These are phyloP conservation scores for Chaetura pelagica DNA, from an alignment of 2,113 vertebrate species.

Conservation along the genomic window DNA sequence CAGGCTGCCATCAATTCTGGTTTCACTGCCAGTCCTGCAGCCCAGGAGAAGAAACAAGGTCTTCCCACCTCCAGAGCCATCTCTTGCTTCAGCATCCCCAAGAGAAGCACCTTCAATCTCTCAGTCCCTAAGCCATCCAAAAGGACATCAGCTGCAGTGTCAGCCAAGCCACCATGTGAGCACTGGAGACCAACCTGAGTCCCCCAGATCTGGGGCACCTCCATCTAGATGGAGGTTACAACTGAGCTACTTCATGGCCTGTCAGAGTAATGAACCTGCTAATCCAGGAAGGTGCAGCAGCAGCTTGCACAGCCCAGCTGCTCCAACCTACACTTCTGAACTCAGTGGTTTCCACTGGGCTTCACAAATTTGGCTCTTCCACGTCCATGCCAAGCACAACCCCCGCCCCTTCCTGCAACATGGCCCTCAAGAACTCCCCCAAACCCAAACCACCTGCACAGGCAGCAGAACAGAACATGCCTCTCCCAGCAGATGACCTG, in stretches of 20 bases:
- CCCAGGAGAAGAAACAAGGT: not conserved
- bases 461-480: fast-evolving
- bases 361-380: no score
- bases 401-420: not conserved
- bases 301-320: not conserved
- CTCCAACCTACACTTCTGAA: not conserved
- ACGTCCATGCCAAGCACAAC: not conserved
- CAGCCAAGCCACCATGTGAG: not conserved
- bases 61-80: not conserved
- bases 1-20: not conserved
- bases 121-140: not conserved
- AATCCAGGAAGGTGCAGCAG: not conserved
- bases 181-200: not conserved
- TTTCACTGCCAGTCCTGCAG: no score
- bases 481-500: not conserved
- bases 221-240: no score
- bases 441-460: not conserved
- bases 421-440: not conserved
- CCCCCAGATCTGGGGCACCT: not conserved
- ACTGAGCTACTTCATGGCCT: fast-evolving
- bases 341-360: not conserved
- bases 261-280: not conserved
- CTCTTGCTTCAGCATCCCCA: not conserved
- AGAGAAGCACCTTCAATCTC: not conserved
- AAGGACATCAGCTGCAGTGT: not conserved